Conservation (phyloP, 1,140 invertebrate genomes). For the Thaumetopoea pityocampa region DNA sequence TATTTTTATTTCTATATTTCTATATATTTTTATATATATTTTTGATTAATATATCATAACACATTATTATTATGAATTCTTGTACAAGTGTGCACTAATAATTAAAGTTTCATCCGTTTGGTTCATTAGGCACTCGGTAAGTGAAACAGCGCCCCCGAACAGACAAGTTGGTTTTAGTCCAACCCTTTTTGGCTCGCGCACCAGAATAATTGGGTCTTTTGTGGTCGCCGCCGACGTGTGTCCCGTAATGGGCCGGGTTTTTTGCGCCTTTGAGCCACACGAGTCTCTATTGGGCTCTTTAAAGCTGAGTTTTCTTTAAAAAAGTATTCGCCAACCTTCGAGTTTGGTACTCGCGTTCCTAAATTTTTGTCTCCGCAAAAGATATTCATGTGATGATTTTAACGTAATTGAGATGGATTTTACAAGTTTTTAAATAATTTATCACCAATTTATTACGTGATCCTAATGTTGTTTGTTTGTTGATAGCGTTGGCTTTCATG, state of each 20-base stretch:
- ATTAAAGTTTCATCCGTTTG: slow-evolving; percentile 13
- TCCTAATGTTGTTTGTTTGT: too few species aligned
- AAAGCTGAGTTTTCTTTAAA: slow-evolving; percentile 15
- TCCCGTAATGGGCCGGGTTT: slow-evolving; percentile 41
- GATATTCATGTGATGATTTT: too few species aligned
- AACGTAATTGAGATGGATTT: too few species aligned
- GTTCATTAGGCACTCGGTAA: slow-evolving; percentile 19
- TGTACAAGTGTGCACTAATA: not conserved
- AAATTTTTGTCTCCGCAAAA: too few species aligned
- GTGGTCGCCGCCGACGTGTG: slow-evolving; percentile 46
- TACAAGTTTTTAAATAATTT: too few species aligned
- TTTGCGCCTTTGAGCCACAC: slow-evolving; percentile 37
- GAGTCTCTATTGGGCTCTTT: slow-evolving; percentile 25
- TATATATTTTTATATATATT: too few species aligned
- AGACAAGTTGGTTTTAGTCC: slow-evolving; percentile 36
- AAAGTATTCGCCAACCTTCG: slow-evolving; percentile 10
- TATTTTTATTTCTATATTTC: too few species aligned
- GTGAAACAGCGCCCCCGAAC: slow-evolving; percentile 32
- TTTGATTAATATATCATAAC: too few species aligned
- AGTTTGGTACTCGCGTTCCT: slow-evolving; percentile 1
- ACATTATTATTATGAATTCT: too few species aligned
- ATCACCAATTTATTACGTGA: too few species aligned
- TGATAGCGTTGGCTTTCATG: too few species aligned
- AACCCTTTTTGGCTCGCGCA: slow-evolving; percentile 48
- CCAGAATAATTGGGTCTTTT: slow-evolving; percentile 54